Percentiles rank a stretch among this genome's conserved stretches.
phyloP scores from a whole-genome alignment of 1,140 invertebrate species.

The Penaeus japonicus region DNA sequence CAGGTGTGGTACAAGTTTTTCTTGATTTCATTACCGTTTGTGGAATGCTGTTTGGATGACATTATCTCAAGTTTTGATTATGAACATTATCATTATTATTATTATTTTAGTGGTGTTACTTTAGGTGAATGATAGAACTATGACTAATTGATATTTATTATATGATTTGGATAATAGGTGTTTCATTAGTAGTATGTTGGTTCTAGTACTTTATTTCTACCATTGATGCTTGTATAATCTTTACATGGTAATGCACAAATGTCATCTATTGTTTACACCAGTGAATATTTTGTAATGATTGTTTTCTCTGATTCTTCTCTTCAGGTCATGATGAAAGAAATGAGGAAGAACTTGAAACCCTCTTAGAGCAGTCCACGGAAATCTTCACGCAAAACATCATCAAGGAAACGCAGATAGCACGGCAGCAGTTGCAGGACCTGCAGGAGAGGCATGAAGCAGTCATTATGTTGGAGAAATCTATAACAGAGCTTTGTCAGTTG shows the following conservation, averaged over 20 bases:
- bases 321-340: conserved; percentile 14
- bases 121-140: too few species aligned
- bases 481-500: background rate
- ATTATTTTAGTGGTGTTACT: too few species aligned
- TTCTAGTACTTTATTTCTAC: too few species aligned
- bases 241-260: too few species aligned
- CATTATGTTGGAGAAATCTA: conserved; percentile 40
- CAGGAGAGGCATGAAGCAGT: conserved; percentile 36
- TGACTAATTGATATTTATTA: too few species aligned
- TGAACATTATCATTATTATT: too few species aligned
- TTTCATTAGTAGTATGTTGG: too few species aligned
- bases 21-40: background rate
- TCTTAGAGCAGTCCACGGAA: conserved; percentile 30
- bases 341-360: conserved; percentile 31
- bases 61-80: too few species aligned
- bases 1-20: conserved; percentile 17
- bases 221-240: too few species aligned
- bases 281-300: background rate
- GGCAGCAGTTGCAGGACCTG: conserved; percentile 17
- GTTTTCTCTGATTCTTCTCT: background rate
- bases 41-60: background rate
- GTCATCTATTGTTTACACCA: too few species aligned
- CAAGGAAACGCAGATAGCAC: conserved; percentile 11
- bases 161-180: too few species aligned
- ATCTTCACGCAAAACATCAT: conserved; percentile 37